These are phyloP conservation scores for Calameuta idolon DNA, from an alignment of 2,888 invertebrate genomes.

Conservation along the genomic window DNA sequence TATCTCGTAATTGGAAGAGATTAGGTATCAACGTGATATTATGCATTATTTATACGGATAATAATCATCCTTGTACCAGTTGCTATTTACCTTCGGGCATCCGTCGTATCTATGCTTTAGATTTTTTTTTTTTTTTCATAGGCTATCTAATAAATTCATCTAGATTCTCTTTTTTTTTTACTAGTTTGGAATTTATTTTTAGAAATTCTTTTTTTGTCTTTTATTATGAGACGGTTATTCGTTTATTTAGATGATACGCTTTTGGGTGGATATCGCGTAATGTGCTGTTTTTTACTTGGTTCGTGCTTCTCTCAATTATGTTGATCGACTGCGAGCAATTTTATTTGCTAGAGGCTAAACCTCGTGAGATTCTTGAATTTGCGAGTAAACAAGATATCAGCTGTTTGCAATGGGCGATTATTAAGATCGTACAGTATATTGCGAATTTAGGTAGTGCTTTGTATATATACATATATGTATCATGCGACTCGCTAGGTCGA, in stretches of 20 bases:
- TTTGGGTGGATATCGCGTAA: no score
- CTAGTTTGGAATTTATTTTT: not conserved
- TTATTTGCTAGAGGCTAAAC: not conserved
- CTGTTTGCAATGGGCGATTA: no score
- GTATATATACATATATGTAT: no score
- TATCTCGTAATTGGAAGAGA: not conserved
- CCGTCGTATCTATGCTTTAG: not conserved
- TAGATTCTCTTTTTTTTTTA: not conserved
- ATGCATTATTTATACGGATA: slow-evolving; percentile 23
- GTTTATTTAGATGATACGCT: not conserved
- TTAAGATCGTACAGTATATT: no score
- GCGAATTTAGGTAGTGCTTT: no score
- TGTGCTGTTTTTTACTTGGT: not conserved
- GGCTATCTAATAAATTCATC: not conserved
- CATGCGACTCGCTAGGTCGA: not conserved
- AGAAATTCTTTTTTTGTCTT: not conserved
- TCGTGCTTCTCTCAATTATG: not conserved
- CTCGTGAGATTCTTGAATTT: not conserved
- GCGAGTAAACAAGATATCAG: no score
- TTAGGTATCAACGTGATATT: slow-evolving; percentile 12
- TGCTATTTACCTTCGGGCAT: slow-evolving; percentile 11
- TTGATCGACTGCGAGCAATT: not conserved
- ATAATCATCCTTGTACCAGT: slow-evolving; percentile 30
- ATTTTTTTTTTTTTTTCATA: not conserved
- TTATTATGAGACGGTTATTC: not conserved